Conservation (phyloP, 2,113 vertebrate species). For the Rattus rattus region DNA sequence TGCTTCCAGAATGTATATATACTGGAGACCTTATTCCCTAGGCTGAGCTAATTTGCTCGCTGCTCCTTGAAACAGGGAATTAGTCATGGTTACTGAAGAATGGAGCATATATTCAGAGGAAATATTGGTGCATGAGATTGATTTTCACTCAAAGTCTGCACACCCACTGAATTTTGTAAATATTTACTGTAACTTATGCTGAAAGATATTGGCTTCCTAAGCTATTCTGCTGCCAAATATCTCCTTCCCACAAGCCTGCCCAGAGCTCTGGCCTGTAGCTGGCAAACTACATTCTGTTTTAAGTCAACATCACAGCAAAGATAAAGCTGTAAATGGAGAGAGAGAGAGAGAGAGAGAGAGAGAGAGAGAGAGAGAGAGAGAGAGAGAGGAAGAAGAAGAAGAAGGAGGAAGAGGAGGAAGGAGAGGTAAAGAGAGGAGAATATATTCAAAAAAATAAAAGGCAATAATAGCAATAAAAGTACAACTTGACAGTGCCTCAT, state of each 20-base stretch:
- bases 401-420: too few species aligned
- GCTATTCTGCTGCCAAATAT: constrained; percentile 61
- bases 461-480: background rate
- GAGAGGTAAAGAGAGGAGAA: background rate
- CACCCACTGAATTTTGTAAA: constrained; percentile 70
- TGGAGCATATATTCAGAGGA: constrained; percentile 59
- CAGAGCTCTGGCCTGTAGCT: constrained; percentile 31
- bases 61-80: constrained; percentile 61
- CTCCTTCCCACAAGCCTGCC: constrained; percentile 27
- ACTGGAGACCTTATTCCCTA: background rate
- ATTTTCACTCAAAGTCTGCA: constrained; percentile 68
- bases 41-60: constrained; percentile 31
- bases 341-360: too few species aligned
- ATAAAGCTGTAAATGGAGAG: background rate
- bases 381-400: too few species aligned
- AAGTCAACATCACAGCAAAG: background rate
- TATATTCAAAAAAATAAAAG: background rate
- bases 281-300: background rate
- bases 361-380: background rate
- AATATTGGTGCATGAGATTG: constrained; percentile 53
- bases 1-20: background rate
- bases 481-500: background rate
- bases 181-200: constrained; percentile 69
- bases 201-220: constrained; percentile 64
- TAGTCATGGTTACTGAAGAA: constrained; percentile 72